These are phyloP conservation scores for Oncopeltus fasciatus DNA, from an alignment of 1,140 invertebrate genomes.

Conservation along the genomic window DNA sequence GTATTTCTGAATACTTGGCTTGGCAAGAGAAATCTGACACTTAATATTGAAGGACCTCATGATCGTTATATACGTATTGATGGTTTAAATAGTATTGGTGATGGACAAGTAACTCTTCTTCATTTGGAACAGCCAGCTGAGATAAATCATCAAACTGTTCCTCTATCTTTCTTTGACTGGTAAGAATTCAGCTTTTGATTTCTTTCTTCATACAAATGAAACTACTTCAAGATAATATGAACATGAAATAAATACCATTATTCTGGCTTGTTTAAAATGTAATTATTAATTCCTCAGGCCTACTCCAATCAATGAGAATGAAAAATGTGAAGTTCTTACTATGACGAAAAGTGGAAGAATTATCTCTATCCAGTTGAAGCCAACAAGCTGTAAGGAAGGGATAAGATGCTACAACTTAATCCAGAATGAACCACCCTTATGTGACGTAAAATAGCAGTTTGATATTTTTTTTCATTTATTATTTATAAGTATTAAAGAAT, in stretches of 20 bases:
- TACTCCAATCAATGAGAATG: neutral
- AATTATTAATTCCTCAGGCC: neutral
- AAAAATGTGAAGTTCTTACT: neutral
- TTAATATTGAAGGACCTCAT: neutral
- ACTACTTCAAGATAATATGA: neutral
- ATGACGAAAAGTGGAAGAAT: neutral
- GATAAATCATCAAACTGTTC: neutral
- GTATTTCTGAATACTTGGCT: neutral
- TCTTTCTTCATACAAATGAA: neutral
- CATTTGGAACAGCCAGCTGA: slow-evolving; percentile 25
- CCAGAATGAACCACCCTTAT: neutral
- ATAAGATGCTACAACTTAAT: neutral
- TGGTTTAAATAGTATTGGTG: slow-evolving; percentile 23
- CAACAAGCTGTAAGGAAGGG: neutral
- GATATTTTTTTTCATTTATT: neutral
- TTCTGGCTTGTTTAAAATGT: too few species aligned
- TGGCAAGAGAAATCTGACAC: neutral
- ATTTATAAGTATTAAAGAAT: too few species aligned
- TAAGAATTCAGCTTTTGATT: neutral
- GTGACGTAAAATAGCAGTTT: neutral
- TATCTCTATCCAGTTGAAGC: neutral
- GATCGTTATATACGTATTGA: slow-evolving; percentile 18
- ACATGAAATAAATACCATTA: too few species aligned
- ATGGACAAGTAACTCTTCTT: slow-evolving; percentile 28
- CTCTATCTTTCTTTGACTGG: neutral